Conservation (phyloP, 64 coral and sea anemone species). For the Dendronephthya gigantea region DNA sequence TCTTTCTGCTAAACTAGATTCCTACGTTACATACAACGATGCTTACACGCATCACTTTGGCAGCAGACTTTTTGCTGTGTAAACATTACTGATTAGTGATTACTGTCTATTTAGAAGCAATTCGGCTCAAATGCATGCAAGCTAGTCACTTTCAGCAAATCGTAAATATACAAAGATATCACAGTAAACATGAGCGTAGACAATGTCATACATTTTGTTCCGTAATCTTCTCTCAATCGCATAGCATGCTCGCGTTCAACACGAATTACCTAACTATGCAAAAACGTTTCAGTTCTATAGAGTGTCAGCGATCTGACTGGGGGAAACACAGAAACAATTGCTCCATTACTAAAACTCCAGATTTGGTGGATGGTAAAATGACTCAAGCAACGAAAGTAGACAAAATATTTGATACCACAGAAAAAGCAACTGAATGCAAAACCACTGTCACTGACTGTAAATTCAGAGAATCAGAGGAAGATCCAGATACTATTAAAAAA, state of each 20-base stretch:
- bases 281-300: neutral
- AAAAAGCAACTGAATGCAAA: neutral
- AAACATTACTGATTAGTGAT: too few relatives aligned
- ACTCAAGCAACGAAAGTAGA: too few relatives aligned
- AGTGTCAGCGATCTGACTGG: neutral
- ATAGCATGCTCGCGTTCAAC: too few relatives aligned
- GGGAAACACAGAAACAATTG: neutral
- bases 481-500: neutral
- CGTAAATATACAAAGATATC: neutral
- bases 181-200: neutral
- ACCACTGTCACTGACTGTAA: neutral
- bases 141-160: too few relatives aligned
- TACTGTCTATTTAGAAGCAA: too few relatives aligned
- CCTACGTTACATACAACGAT: neutral
- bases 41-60: too few relatives aligned
- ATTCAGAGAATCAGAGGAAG: neutral
- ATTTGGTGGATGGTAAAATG: neutral
- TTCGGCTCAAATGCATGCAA: too few relatives aligned
- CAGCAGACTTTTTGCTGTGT: too few relatives aligned
- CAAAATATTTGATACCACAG: neutral
- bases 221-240: too few relatives aligned
- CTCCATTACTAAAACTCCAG: neutral
- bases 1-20: neutral
- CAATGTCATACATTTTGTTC: too few relatives aligned
- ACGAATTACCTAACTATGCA: neutral